phyloP scores from a whole-genome alignment of 2,888 invertebrate genomes.

The Plagodis dolabraria region DNA sequence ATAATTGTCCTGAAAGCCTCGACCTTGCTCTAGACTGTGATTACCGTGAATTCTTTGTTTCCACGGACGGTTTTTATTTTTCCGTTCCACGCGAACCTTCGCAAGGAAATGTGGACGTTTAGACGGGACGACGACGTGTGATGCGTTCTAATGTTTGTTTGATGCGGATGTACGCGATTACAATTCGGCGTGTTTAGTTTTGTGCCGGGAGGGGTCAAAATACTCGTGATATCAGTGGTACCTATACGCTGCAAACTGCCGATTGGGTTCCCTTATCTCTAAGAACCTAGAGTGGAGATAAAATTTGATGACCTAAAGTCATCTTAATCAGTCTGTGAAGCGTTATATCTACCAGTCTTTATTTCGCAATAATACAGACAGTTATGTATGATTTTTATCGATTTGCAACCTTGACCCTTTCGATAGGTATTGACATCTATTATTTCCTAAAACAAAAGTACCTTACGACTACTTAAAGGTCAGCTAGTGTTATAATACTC shows the following conservation, averaged over 20 bases:
- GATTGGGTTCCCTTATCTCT: no score
- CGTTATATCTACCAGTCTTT: no score
- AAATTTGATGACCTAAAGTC: no score
- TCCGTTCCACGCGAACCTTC: slow-evolving; percentile 26
- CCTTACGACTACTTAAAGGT: no score
- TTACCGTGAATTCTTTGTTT: slow-evolving; percentile 62
- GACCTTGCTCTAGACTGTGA: slow-evolving; percentile 52
- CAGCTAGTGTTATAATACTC: no score
- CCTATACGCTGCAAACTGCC: background rate
- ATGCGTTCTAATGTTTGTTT: slow-evolving; percentile 26
- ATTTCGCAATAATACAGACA: no score
- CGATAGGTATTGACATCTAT: no score
- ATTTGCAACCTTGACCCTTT: no score
- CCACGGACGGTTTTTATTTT: slow-evolving; percentile 40
- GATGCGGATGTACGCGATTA: slow-evolving; percentile 27
- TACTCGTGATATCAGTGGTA: slow-evolving; percentile 11
- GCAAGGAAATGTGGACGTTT: slow-evolving; percentile 17
- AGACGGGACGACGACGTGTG: slow-evolving; percentile 6
- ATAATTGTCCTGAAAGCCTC: slow-evolving; percentile 66
- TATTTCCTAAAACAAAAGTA: no score
- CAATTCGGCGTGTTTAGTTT: slow-evolving; percentile 13
- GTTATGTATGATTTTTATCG: no score
- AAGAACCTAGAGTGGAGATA: no score
- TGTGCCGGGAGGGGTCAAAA: slow-evolving; percentile 27
- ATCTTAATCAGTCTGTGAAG: no score